Conservation (phyloP, 2,113 vertebrate species). For the Anser cygnoides region DNA sequence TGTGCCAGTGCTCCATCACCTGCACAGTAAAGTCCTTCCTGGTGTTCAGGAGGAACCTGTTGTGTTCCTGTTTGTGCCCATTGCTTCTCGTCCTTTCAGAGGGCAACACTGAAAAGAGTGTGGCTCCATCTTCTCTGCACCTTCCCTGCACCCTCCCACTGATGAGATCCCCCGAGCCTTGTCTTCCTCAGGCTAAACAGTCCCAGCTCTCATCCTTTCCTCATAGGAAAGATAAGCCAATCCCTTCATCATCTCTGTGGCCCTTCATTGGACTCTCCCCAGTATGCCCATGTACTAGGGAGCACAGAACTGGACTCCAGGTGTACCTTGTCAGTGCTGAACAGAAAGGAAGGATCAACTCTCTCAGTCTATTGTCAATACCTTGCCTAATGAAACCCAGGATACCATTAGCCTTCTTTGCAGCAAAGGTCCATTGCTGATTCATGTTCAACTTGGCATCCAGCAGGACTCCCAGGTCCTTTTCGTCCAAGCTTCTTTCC, state of each 20-base stretch:
- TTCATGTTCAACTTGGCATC: background rate
- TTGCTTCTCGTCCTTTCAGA: background rate
- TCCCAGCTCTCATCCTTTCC: background rate
- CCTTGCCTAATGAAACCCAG: background rate
- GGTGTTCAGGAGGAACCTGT: background rate
- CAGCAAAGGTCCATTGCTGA: background rate
- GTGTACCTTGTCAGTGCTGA: background rate
- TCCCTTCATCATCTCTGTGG: background rate
- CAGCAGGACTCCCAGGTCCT: background rate
- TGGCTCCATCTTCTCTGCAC: background rate
- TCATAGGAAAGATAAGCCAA: background rate
- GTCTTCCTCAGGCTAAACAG: background rate
- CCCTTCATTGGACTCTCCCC: background rate
- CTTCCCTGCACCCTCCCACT: background rate
- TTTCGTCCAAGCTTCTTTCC: background rate
- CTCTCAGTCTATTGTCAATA: background rate
- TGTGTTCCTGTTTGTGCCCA: background rate
- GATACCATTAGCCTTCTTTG: background rate
- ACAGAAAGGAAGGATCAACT: background rate
- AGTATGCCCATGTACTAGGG: background rate
- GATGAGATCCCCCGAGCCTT: background rate
- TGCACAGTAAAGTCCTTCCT: background rate
- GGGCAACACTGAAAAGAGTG: background rate
- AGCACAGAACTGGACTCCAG: background rate
- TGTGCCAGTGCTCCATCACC: background rate